Evolutionary conservation across 2,113 vertebrate species (phyloP).

Genomic region (Dissostichus mawsoni): DNA sequence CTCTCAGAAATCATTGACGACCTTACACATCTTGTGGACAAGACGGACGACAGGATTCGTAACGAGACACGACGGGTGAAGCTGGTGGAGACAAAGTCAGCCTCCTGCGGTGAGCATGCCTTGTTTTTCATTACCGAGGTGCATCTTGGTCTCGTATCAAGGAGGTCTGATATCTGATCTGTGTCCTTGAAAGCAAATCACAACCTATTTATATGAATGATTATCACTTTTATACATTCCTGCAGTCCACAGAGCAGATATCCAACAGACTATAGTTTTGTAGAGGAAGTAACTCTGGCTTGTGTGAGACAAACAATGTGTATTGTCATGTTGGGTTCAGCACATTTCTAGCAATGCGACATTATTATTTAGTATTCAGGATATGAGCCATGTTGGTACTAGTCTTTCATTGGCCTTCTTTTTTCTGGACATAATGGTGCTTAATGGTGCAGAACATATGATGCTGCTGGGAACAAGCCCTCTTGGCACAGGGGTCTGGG

Average conservation of each 20-base stretch:
- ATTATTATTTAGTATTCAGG: conserved; percentile 2
- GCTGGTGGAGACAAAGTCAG: conserved; percentile 91
- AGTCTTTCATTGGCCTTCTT: not conserved
- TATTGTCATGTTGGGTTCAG: not conserved
- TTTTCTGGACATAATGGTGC: conserved; percentile 22
- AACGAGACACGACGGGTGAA: conserved; percentile 90
- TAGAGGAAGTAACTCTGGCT: not conserved
- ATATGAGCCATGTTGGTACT: not conserved
- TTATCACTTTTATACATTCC: not conserved
- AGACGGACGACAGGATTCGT: conserved; percentile 89
- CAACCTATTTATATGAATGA: not conserved
- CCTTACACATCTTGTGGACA: conserved; percentile 94
- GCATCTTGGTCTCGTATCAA: not conserved
- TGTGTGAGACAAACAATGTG: not conserved
- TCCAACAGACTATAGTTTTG: not conserved
- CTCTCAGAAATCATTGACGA: conserved; percentile 95
- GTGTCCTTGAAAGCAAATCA: conserved; percentile 1
- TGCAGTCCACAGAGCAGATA: conserved; percentile 5
- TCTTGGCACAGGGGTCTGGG: conserved; percentile 16
- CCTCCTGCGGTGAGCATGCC: conserved; percentile 90
- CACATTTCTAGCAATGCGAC: not conserved
- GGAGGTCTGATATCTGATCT: not conserved
- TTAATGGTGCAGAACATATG: conserved; percentile 48
- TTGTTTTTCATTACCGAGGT: not conserved
- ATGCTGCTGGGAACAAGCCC: conserved; percentile 41